Evolutionary conservation across 2,888 invertebrate species (phyloP), one percentile per base, ranked within the genome.

Genomic region (Cheilosia vulpina): DNA sequence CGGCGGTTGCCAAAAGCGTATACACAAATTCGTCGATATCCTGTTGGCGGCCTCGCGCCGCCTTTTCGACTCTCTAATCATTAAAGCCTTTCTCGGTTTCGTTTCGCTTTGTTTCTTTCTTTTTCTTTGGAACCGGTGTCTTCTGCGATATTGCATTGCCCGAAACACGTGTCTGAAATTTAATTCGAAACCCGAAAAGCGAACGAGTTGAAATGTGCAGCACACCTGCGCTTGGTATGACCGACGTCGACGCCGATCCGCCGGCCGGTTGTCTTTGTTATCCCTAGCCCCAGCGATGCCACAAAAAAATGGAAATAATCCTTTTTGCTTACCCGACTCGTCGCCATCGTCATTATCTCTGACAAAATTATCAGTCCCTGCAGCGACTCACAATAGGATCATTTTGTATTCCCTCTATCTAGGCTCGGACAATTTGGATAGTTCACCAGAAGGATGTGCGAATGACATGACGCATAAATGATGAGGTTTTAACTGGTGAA

Each of bases 141-240:
- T 13, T 27, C 27, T 0, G 27, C 6, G 27, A 27, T 6, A 27
- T 27, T 27, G 27, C 27, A 27, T 27, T 27, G 27, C 6, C 27
- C 27, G 52, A 50, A 80, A 80, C 84, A 84, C 84, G 84, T 80
- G 80, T 84, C 84, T 71, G 65, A 84, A 84, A 84, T 80, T 80
- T 66, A 71, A 84, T 76, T 84, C 62, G 60, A 71, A 43, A 58
- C 41, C 38, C 13, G 41, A 24, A 9, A 57, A 43, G 52, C 52
- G 60, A 84, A 84, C 75, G 66, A 84, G 80, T 84, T 84, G 58
- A 84, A 75, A 84, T 84, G 38, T 38, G 66, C 80, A 84, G 80
- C 60, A 75, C 84, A 84, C 80, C 84, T 84, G 84, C 84, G 84
- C 84, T 80, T 27, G 27, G 13, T 60, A 24, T 53, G 66, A 50